A percentile compares a stretch with the other conserved stretches of the same genome.
Conservation (phyloP, 2,113 vertebrate genomes). For the Rafetus swinhoei region DNA sequence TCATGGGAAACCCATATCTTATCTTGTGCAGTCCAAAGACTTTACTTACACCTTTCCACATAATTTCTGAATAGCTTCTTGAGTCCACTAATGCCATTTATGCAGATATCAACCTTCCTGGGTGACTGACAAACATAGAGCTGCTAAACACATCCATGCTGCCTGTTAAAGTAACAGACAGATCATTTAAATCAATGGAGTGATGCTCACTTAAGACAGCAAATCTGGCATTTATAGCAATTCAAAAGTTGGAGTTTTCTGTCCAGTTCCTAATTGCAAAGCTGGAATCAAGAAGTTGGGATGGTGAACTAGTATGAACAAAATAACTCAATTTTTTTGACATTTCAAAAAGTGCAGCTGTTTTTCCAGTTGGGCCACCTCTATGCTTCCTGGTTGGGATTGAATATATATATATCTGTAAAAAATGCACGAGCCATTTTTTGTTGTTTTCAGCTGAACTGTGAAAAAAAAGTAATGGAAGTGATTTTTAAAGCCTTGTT, state of each 20-base stretch:
- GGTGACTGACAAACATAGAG: background rate
- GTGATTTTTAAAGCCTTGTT: background rate
- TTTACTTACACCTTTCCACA: background rate
- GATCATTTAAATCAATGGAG: background rate
- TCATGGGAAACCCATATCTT: rapidly evolving
- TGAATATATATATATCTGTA: background rate
- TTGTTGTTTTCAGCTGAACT: background rate
- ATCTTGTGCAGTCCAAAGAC: background rate
- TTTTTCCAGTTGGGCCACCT: background rate
- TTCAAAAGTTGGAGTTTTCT: background rate
- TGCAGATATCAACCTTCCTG: background rate
- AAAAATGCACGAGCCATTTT: background rate
- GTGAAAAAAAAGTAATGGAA: background rate
- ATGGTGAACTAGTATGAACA: background rate
- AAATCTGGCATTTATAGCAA: background rate
- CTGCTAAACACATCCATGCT: background rate
- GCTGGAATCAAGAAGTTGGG: background rate
- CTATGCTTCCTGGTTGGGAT: background rate
- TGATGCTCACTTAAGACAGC: background rate
- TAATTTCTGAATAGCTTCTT: background rate
- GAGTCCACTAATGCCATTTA: background rate
- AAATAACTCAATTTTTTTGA: background rate
- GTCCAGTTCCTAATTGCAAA: background rate
- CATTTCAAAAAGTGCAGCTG: background rate
- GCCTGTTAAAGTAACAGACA: background rate